Percentiles rank a stretch among this genome's conserved stretches.
phyloP scores from a whole-genome alignment of 2,113 vertebrate species.

The Pelmatolapia mariae region DNA sequence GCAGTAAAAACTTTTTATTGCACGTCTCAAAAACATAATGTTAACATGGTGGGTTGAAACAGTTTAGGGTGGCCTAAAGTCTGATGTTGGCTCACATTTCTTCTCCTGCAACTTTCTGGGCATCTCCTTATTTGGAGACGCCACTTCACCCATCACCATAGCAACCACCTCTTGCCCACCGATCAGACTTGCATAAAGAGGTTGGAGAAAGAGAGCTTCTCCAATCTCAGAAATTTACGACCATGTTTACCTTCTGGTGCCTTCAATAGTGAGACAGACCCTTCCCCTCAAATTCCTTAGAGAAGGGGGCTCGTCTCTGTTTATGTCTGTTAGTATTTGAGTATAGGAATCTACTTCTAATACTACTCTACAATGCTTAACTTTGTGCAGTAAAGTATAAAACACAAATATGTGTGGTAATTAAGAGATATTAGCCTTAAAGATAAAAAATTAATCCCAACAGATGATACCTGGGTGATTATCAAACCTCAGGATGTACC shows the following conservation, averaged over 20 bases:
- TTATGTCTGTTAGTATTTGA: not conserved
- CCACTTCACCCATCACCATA: not conserved
- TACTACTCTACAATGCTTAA: not conserved
- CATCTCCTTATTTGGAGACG: not conserved
- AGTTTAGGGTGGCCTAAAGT: not conserved
- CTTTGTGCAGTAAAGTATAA: not conserved
- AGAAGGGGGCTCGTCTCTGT: not conserved
- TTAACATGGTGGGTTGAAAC: not conserved
- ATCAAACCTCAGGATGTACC: not conserved
- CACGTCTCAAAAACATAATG: not conserved
- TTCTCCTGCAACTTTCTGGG: not conserved
- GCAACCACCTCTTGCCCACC: not conserved
- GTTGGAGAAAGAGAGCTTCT: not conserved
- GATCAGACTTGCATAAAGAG: not conserved
- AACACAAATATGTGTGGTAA: not conserved
- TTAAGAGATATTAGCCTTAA: not conserved
- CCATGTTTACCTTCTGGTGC: not conserved
- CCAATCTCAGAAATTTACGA: not conserved
- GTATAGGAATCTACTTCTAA: not conserved
- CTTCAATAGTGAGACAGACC: not conserved
- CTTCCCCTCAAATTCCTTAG: not conserved
- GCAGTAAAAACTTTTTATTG: not conserved
- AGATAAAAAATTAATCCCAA: not conserved
- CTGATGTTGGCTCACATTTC: not conserved
- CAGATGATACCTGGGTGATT: not conserved